Percentiles rank a stretch among this genome's conserved stretches.
phyloP scores from a whole-genome alignment of 2,888 invertebrate species.

The Eupithecia exiguata region DNA sequence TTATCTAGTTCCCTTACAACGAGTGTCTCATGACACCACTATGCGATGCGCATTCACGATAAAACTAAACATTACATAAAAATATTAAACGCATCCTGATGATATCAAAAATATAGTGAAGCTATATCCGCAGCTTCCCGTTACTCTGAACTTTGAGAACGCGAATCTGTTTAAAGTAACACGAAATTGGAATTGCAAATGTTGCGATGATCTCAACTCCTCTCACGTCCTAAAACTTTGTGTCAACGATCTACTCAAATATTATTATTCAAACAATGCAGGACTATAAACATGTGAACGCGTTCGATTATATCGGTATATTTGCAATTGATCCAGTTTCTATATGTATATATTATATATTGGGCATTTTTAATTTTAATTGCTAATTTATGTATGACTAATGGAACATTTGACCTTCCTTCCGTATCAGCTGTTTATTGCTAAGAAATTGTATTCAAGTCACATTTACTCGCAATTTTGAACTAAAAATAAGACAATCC shows the following conservation, averaged over 20 bases:
- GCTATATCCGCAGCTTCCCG: conserved; percentile 33
- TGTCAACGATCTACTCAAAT: conserved; percentile 18
- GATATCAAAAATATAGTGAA: conserved; percentile 22
- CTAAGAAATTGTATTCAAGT: neutral
- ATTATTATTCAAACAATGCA: conserved; percentile 23
- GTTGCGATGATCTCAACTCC: conserved; percentile 33
- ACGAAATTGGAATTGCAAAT: conserved; percentile 42
- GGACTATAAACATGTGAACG: conserved; percentile 22
- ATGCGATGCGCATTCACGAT: conserved; percentile 23
- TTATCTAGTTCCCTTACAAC: conserved; percentile 21
- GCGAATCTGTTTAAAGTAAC: conserved; percentile 26
- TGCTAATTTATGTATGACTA: neutral
- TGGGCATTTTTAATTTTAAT: neutral
- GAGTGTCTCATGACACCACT: conserved; percentile 18
- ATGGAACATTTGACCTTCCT: neutral
- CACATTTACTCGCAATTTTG: neutral
- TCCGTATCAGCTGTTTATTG: neutral
- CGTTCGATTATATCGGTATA: conserved; percentile 26
- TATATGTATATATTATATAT: neutral
- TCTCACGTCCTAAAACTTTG: conserved; percentile 20
- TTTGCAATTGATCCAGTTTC: conserved; percentile 19
- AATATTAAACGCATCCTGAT: conserved; percentile 24
- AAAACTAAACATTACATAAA: conserved; percentile 30
- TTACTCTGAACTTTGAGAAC: conserved; percentile 32
- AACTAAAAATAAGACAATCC: neutral